A percentile compares a stretch with the other conserved stretches of the same genome.
These are phyloP conservation scores for Xestia sexstrigata DNA, from an alignment of 2,888 invertebrate genomes.

Conservation along the genomic window DNA sequence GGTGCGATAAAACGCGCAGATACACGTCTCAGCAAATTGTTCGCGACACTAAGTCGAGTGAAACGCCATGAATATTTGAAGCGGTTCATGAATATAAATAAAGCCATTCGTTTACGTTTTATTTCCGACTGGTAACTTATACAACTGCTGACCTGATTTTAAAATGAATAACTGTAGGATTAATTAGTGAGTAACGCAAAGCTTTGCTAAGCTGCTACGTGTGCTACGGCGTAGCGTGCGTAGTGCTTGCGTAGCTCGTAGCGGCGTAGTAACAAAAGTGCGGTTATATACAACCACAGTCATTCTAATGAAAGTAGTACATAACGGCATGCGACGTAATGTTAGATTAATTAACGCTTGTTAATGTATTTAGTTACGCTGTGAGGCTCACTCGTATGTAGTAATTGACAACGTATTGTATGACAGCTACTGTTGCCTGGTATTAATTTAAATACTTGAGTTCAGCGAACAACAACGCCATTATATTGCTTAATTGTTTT, in stretches of 20 bases:
- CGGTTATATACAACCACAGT: constrained; percentile 22
- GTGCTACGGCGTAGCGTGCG: constrained; percentile 57
- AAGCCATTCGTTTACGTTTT: constrained; percentile 52
- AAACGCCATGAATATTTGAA: constrained; percentile 56
- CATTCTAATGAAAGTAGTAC: constrained; percentile 20
- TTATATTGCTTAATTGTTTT: background rate
- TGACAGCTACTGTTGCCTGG: constrained; percentile 2
- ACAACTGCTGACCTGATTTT: constrained; percentile 44
- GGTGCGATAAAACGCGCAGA: constrained; percentile 2
- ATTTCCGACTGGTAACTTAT: constrained; percentile 45
- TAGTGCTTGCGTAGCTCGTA: constrained; percentile 34
- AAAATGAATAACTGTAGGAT: constrained; percentile 53
- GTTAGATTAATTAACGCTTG: constrained; percentile 38
- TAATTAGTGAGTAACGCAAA: constrained; percentile 57
- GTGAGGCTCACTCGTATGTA: constrained; percentile 21
- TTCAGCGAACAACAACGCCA: background rate
- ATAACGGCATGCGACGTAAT: constrained; percentile 24
- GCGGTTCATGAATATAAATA: constrained; percentile 58
- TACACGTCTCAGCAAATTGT: constrained; percentile 49
- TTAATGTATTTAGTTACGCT: constrained; percentile 38
- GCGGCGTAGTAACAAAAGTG: constrained; percentile 24
- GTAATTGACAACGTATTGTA: constrained; percentile 16
- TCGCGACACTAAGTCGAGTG: constrained; percentile 36
- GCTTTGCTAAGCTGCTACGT: constrained; percentile 49
- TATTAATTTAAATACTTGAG: constrained; percentile 6